Evolutionary conservation across 2,888 invertebrate species (phyloP).

Genomic region (Fragum fragum): DNA sequence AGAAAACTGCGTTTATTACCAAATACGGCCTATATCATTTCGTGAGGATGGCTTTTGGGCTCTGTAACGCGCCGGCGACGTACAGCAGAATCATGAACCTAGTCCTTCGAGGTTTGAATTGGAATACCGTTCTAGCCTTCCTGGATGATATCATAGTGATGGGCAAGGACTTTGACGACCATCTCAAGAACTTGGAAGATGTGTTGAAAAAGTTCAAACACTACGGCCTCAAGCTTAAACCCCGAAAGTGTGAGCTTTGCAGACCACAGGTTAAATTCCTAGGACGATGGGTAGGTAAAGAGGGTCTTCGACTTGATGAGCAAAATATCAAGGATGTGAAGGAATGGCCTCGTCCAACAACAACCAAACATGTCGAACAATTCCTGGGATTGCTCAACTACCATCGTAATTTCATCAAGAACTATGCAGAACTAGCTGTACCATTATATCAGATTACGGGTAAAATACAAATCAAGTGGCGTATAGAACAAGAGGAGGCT

Average conservation of each 20-base stretch:
- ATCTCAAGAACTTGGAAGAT: constrained; percentile 45
- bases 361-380: constrained; percentile 43
- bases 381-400: constrained; percentile 61
- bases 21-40: constrained; percentile 64
- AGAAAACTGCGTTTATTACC: constrained; percentile 66
- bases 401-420: constrained; percentile 46
- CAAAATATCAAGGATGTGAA: constrained; percentile 32
- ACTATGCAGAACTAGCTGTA: constrained; percentile 29
- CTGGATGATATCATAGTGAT: constrained; percentile 68
- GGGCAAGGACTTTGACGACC: constrained; percentile 51
- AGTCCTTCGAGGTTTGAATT: constrained; percentile 51
- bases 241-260: constrained; percentile 42
- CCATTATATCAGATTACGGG: constrained; percentile 52
- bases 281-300: constrained; percentile 37
- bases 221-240: constrained; percentile 57
- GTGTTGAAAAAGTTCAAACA: constrained; percentile 50
- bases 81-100: constrained; percentile 52
- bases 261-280: constrained; percentile 39
- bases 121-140: constrained; percentile 61
- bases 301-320: constrained; percentile 33
- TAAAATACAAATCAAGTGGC: constrained; percentile 42
- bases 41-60: constrained; percentile 62
- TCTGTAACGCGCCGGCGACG: constrained; percentile 65
- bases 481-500: constrained; percentile 32
- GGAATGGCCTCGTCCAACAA: constrained; percentile 43